These are phyloP conservation scores for Metaphire vulgaris DNA, from an alignment of 1,140 invertebrate species.

Conservation along the genomic window DNA sequence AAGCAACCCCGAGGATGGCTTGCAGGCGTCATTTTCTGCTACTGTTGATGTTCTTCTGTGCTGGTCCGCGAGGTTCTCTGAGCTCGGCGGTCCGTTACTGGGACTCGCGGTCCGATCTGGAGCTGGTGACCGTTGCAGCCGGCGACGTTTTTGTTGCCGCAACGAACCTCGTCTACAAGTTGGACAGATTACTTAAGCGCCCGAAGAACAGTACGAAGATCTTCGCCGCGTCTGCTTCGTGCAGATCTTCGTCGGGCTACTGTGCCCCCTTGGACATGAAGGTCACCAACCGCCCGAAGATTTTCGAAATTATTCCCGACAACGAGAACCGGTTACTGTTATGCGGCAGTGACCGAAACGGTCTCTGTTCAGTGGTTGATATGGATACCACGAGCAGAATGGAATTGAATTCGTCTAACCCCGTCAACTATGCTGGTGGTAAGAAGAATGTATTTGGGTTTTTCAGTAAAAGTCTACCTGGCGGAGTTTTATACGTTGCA, in stretches of 20 bases:
- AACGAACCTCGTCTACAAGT: neutral
- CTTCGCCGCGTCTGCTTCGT: no score
- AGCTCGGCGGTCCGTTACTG: neutral
- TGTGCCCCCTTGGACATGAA: no score
- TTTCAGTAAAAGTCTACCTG: neutral
- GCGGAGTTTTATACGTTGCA: neutral
- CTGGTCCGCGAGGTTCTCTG: no score
- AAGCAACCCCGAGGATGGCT: no score
- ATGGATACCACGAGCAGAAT: neutral
- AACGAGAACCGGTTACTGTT: neutral
- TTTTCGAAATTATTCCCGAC: neutral
- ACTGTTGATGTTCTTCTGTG: no score
- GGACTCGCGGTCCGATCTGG: neutral
- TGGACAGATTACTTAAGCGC: neutral
- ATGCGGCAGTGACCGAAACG: neutral
- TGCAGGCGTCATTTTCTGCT: no score
- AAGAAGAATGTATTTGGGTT: neutral
- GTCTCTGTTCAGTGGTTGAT: neutral
- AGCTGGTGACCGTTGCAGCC: neutral
- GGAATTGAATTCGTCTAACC: neutral
- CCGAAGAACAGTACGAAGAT: no score
- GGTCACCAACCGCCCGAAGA: neutral
- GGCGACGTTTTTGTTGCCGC: neutral
- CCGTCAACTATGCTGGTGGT: neutral
- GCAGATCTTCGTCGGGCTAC: no score